Evolutionary conservation across 2,113 vertebrate species (phyloP).

Genomic region (Leptobrachium ailaonicum): DNA sequence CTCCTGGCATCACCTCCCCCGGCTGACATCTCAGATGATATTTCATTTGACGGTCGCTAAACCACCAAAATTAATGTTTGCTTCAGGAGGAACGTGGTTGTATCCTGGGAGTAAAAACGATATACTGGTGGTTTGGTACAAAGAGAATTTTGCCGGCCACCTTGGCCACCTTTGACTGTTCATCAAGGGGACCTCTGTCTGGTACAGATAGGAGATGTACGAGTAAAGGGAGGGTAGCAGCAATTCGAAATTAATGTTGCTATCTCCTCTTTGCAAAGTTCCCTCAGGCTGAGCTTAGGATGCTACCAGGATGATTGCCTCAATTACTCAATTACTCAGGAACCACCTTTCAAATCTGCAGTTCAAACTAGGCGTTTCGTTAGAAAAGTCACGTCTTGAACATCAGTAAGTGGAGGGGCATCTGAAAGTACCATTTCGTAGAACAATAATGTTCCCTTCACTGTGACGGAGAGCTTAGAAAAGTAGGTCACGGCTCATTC

Average conservation of each 20-base stretch:
- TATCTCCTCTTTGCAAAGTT: slow-evolving; percentile 42
- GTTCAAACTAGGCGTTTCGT: neutral
- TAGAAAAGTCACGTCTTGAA: too few relatives aligned
- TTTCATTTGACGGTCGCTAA: neutral
- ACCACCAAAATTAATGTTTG: neutral
- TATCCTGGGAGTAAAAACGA: neutral
- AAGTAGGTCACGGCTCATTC: too few relatives aligned
- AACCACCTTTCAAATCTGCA: slow-evolving; percentile 14
- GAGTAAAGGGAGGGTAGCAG: neutral
- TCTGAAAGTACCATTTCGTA: too few relatives aligned
- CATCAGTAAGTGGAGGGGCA: too few relatives aligned
- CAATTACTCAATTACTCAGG: slow-evolving; percentile 15
- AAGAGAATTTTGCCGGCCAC: slow-evolving; percentile 3
- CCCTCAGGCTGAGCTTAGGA: slow-evolving; percentile 43
- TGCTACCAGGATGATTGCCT: slow-evolving; percentile 26
- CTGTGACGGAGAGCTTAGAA: too few relatives aligned
- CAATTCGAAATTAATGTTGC: slow-evolving; percentile 32
- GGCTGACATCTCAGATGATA: slow-evolving; percentile 1
- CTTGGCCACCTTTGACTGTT: slow-evolving; percentile 12
- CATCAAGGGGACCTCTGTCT: slow-evolving; percentile 19
- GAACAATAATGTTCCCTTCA: too few relatives aligned
- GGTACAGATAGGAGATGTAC: slow-evolving; percentile 22
- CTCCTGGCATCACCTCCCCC: neutral
- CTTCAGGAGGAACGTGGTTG: too few relatives aligned
- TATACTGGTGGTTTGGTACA: neutral